Evolutionary conservation across 2,888 invertebrate genomes (phyloP), one percentile per base, ranked within the genome.

Genomic region (Folsomia manolachei): DNA sequence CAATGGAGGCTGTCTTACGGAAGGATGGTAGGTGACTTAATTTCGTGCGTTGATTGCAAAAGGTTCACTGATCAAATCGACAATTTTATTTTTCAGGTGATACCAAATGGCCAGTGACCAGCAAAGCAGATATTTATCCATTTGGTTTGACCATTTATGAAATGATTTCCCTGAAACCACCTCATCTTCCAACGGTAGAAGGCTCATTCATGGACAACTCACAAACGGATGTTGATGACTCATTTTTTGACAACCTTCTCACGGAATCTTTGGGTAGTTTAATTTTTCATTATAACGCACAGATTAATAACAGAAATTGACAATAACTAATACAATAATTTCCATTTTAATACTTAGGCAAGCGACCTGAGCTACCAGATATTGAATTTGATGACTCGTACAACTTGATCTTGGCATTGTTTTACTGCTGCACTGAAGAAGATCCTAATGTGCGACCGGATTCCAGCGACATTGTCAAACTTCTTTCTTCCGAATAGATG

Each of bases 141-240:
- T 89, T 90, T 76, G 94, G 93, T 0, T 86, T 93, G 14, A 88
- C 90, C 0, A 82, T 93, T 27, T 93, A 91, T 89, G 93, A 94
- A 86, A 93, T 92, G 89, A 85, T 94, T 83, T 87, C 92, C 0
- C 85, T 93, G 1, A 85, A 87, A 68, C 87, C 90, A 0, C 94
- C 93, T 0, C 90, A 91, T 82, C 82, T 86, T 0, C 84, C 85
- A 18, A 81, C 82, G 63, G 80, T 78, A 81, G 77, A 82, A 23
- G 76, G 71, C 2, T 68, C 52, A n/a, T 24, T 68, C 39, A 2
- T 23, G 14, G 73, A 53, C 1, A 52, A 52, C 19, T n/a, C 25
- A 7, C 24, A 63, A 18, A 64, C 27, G 61, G 65, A 66, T 23
- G 21, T 21, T 2, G 65, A 66, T 21, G 65, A 66, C n/a, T 66